phyloP scores from a whole-genome alignment of 2,797 vertebrate species.

The Toxotes lorentzi region DNA sequence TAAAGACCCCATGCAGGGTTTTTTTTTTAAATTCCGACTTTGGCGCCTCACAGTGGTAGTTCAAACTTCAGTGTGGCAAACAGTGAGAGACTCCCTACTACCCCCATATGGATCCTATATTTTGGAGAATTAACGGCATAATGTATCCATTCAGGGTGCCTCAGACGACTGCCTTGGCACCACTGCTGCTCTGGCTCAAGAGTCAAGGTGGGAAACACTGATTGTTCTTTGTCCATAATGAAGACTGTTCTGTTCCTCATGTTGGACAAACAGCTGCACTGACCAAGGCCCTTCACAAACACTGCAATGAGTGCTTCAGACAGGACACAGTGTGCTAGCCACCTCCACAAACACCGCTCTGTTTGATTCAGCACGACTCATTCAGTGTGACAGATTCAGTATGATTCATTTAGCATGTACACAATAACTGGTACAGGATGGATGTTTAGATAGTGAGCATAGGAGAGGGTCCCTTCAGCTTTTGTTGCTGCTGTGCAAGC shows the following conservation, averaged over 20 bases:
- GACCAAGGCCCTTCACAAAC: slow-evolving; percentile 23
- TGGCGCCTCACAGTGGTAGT: neutral
- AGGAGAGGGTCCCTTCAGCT: slow-evolving; percentile 25
- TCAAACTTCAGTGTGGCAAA: neutral
- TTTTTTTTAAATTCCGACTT: neutral
- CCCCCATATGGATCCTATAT: neutral
- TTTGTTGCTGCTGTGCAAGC: slow-evolving; percentile 34
- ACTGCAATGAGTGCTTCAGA: slow-evolving; percentile 10
- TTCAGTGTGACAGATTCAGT: slow-evolving; percentile 44
- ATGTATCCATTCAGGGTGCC: neutral
- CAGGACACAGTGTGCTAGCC: slow-evolving; percentile 44
- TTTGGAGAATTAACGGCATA: neutral
- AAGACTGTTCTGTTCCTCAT: slow-evolving; percentile 56
- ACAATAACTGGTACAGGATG: slow-evolving; percentile 21
- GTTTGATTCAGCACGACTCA: slow-evolving; percentile 36
- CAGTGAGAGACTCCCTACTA: neutral
- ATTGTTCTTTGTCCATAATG: slow-evolving; percentile 25
- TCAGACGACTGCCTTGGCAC: neutral
- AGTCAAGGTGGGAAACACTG: slow-evolving; percentile 27
- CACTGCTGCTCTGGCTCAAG: slow-evolving; percentile 1
- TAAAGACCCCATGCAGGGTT: neutral
- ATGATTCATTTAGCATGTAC: slow-evolving; percentile 48
- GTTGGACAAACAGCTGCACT: slow-evolving; percentile 48
- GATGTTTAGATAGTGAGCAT: slow-evolving; percentile 30
- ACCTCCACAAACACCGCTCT: slow-evolving; percentile 51